phyloP scores from a whole-genome alignment of 2,888 invertebrate genomes.

The Macaria notata region DNA sequence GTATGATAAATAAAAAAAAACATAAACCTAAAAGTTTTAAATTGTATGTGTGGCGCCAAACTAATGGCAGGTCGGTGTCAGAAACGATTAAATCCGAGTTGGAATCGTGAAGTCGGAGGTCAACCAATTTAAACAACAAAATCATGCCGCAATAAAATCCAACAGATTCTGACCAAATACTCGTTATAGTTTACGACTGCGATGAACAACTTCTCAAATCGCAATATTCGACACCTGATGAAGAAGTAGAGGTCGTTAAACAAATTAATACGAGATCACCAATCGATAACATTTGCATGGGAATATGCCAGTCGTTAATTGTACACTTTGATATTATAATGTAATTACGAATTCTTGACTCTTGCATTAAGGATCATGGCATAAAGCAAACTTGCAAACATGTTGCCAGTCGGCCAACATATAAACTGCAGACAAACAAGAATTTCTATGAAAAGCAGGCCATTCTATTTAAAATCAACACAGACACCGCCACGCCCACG shows the following conservation, averaged over 20 bases:
- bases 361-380: not conserved
- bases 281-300: conserved; percentile 53
- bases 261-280: conserved; percentile 53
- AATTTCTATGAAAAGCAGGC: conserved; percentile 38
- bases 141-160: conserved; percentile 1
- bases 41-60: no score
- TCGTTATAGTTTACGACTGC: conserved; percentile 15
- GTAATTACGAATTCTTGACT: conserved; percentile 11
- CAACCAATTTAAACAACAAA: not conserved
- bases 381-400: no score
- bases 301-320: conserved; percentile 51
- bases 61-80: no score
- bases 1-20: no score
- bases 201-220: conserved; percentile 32
- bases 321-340: conserved; percentile 32
- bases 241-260: conserved; percentile 41
- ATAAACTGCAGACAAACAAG: conserved; percentile 6
- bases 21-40: no score
- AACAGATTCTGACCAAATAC: conserved; percentile 6
- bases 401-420: no score
- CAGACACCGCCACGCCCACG: conserved; percentile 33
- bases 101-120: not conserved
- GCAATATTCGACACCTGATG: conserved; percentile 41
- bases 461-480: conserved; percentile 42
- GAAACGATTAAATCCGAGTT: not conserved